Percentiles rank a stretch among this genome's conserved stretches.
Evolutionary conservation across 2,113 vertebrate species (phyloP).

Genomic region (Patagioenas fasciata): DNA sequence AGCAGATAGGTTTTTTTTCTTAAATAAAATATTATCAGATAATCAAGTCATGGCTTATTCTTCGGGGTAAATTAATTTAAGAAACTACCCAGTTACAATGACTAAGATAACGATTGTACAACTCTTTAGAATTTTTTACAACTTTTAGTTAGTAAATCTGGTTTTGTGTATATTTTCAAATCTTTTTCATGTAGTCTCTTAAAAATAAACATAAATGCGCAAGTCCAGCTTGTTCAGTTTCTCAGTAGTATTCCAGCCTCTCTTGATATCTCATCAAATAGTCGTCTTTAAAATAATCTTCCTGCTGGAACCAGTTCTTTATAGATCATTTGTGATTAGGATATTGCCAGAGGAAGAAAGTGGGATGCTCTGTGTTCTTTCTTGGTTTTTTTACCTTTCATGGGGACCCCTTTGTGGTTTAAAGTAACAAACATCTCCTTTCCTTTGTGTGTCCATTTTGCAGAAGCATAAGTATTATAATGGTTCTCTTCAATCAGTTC

Average conservation of each 20-base stretch:
- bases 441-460: constrained; percentile 90
- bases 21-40: constrained; percentile 84
- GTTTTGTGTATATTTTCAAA: constrained; percentile 80
- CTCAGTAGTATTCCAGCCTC: constrained; percentile 87
- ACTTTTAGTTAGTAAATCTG: constrained; percentile 84
- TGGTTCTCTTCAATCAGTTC: constrained; percentile 97
- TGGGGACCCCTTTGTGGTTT: constrained; percentile 88
- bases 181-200: constrained; percentile 80
- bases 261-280: constrained; percentile 71
- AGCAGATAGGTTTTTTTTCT: constrained; percentile 79
- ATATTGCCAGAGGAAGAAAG: constrained; percentile 92
- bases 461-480: constrained; percentile 94
- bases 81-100: constrained; percentile 79
- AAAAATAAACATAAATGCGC: constrained; percentile 84
- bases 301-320: constrained; percentile 82
- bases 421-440: constrained; percentile 95
- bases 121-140: constrained; percentile 85
- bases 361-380: constrained; percentile 91
- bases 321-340: constrained; percentile 66
- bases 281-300: constrained; percentile 78
- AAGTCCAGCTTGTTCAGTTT: constrained; percentile 97
- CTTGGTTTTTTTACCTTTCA: constrained; percentile 91
- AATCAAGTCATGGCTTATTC: constrained; percentile 82
- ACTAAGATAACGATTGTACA: constrained; percentile 84
- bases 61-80: constrained; percentile 86